These are phyloP conservation scores for Zoanthus solanderi DNA, from an alignment of 92 coral and sea anemone genomes.

Conservation along the genomic window DNA sequence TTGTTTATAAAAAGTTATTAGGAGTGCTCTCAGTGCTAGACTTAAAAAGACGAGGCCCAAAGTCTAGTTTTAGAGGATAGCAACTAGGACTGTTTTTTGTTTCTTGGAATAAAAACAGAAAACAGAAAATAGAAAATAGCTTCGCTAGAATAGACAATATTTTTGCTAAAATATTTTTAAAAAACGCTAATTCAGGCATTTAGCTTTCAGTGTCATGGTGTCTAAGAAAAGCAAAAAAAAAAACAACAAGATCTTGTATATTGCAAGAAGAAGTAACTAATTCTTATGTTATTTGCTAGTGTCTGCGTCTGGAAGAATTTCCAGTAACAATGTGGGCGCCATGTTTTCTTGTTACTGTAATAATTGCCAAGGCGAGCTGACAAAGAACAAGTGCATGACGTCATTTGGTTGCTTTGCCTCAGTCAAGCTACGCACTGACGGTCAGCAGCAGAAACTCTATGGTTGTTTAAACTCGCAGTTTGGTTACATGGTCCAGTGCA, in stretches of 20 bases:
- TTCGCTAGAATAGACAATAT: too few species aligned
- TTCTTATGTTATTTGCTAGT: background rate
- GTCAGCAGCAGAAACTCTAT: conserved; percentile 32
- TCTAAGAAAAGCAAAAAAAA: background rate
- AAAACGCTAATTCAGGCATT: background rate
- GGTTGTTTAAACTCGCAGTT: conserved; percentile 57
- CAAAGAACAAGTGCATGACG: conserved; percentile 54
- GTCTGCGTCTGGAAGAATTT: background rate
- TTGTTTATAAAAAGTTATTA: too few species aligned
- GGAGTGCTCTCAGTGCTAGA: too few species aligned
- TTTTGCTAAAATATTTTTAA: too few species aligned
- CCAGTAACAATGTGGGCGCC: conserved; percentile 20
- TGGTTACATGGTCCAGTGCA: conserved; percentile 36
- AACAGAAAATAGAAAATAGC: too few species aligned
- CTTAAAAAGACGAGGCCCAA: too few species aligned
- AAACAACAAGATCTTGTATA: background rate
- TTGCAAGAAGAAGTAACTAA: background rate
- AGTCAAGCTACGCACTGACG: conserved; percentile 45
- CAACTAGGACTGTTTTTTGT: too few species aligned
- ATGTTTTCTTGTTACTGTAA: conserved; percentile 59
- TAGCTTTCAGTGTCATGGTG: too few species aligned
- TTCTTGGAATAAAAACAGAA: too few species aligned
- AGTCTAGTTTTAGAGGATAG: too few species aligned
- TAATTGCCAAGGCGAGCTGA: conserved; percentile 33
- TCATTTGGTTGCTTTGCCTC: conserved; percentile 55